Conservation (phyloP, 2,797 vertebrate genomes). For the Mico argentatus region DNA sequence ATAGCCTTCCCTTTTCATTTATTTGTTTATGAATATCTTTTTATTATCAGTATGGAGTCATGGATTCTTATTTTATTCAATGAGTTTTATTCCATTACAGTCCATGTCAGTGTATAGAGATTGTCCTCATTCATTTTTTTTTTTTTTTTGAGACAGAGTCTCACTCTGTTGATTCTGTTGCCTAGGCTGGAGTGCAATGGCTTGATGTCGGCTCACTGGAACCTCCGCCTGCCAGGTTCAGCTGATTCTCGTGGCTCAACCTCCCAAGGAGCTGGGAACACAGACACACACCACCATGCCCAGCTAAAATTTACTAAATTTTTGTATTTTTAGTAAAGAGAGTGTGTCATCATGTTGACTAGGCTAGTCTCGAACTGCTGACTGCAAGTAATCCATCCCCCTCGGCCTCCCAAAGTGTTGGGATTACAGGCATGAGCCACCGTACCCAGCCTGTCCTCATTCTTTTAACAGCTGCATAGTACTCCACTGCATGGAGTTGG, state of each 20-base stretch:
- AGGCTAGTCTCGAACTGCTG: not conserved
- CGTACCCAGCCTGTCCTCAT: fast-evolving
- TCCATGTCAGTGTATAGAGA: not conserved
- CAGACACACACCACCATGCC: not conserved
- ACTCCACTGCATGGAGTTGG: not conserved
- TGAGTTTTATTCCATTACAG: too few relatives aligned
- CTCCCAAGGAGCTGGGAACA: not conserved
- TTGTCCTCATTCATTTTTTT: not conserved
- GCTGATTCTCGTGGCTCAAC: not conserved
- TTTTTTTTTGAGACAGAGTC: not conserved
- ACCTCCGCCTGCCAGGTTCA: not conserved
- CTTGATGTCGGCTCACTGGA: not conserved
- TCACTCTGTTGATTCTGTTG: not conserved
- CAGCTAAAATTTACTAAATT: too few relatives aligned
- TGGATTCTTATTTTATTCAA: too few relatives aligned
- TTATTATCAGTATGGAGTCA: too few relatives aligned
- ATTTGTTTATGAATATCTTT: too few relatives aligned
- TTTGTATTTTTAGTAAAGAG: not conserved
- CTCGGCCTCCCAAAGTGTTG: not conserved
- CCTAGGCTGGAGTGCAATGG: not conserved
- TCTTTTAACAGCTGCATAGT: not conserved
- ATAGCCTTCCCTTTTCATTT: too few relatives aligned
- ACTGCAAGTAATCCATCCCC: not conserved
- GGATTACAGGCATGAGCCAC: not conserved
- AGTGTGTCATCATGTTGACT: not conserved